Base-by-base conservation (phyloP, 2,888 invertebrate genomes). In the Altica lythri region DNA sequence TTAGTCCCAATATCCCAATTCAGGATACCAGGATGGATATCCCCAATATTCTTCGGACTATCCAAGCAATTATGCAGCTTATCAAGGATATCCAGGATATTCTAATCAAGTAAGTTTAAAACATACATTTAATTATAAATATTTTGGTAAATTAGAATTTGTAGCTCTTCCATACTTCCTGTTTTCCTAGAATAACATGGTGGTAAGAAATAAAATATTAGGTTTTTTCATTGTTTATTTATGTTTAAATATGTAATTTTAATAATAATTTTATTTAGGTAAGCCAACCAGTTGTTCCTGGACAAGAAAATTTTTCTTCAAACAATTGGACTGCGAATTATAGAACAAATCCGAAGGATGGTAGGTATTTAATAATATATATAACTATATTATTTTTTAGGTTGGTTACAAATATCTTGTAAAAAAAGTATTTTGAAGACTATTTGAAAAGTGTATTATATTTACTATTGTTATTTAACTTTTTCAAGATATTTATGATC, bases 1-100 rank as follows among this genome's bases (percentile, higher is more conserved):
- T 35, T 30, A 35, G 35, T 59, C 58, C 40, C 67, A 65, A 32
- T 69, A 69, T 55, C 58, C 68, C 13, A 57, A 45, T 37, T 50
- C 64, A 18, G 65, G 62, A 16, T 69, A 69, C 57, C 66, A 62
- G 32, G 66, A 58, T 50, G 60, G 62, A 14, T 69, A 69, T 55
- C 63, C 67, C 4, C 60, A 63, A 43, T 66, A 66, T 57, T 64
- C 61, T 27, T 8, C 44, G 9, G 65, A 66, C 40, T 68, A 69
- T 62, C 56, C 53, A 14, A 44, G 59, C 30, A 53, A 46, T 42
- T 68, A 69, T 57, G 60, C 57, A 27, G 17, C 14, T 22, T 69
- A 69, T 58, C 66, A 64, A 53, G 63, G 61, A 14, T 69, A 69
- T 61, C 54, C 45, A 16, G 62, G 63, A 34, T 66, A 66, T 53